phyloP scores from a whole-genome alignment of 2,888 invertebrate genomes.

The Kuschelorhynchus macadamiae region DNA sequence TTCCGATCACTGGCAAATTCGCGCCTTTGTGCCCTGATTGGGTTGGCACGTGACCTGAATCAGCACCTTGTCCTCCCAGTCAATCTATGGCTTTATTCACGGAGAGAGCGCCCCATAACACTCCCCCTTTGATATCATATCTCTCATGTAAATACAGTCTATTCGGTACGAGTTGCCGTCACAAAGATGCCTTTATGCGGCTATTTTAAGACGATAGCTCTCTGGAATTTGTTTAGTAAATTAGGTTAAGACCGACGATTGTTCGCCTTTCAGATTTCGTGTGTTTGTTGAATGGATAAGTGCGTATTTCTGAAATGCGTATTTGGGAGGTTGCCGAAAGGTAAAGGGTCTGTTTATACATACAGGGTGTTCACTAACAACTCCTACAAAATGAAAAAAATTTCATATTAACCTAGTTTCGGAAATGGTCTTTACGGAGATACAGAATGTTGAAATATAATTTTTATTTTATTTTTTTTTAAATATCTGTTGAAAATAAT shows the following conservation, averaged over 20 bases:
- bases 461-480: too few species aligned
- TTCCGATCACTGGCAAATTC: slow-evolving; percentile 67
- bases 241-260: slow-evolving; percentile 29
- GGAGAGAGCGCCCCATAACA: slow-evolving; percentile 51
- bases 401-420: too few species aligned
- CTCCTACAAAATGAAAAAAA: too few species aligned
- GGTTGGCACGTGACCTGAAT: slow-evolving; percentile 63
- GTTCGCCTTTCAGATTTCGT: neutral
- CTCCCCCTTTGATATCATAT: slow-evolving; percentile 50
- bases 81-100: slow-evolving; percentile 59
- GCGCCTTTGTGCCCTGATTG: slow-evolving; percentile 68
- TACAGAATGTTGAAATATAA: too few species aligned
- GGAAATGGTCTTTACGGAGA: too few species aligned
- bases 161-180: slow-evolving; percentile 42
- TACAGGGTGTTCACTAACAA: too few species aligned
- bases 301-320: neutral
- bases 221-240: slow-evolving; percentile 41
- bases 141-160: slow-evolving; percentile 49
- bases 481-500: too few species aligned
- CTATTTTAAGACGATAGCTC: slow-evolving; percentile 34
- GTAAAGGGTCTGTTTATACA: too few species aligned
- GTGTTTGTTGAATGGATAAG: neutral
- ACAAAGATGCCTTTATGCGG: slow-evolving; percentile 44
- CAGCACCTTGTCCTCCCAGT: slow-evolving; percentile 58
- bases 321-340: too few species aligned